A percentile compares a stretch with the other conserved stretches of the same genome.
Conservation (phyloP, 2,113 vertebrate species). For the Microcebus lehilahytsara region DNA sequence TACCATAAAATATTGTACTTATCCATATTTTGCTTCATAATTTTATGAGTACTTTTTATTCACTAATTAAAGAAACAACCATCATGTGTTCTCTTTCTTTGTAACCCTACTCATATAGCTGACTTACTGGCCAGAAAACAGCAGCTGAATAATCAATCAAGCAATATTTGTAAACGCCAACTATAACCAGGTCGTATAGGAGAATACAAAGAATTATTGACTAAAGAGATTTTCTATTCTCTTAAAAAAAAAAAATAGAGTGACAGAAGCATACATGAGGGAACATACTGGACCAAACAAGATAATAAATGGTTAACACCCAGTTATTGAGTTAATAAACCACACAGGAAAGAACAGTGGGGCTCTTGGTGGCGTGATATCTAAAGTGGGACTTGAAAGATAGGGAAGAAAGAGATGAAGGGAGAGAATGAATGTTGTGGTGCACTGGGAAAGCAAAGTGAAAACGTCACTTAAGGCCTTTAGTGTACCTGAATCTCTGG, state of each 20-base stretch:
- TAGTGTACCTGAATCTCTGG: background rate
- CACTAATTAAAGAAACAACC: conserved; percentile 24
- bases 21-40: background rate
- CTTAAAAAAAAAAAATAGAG: background rate
- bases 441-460: background rate
- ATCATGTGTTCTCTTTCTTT: background rate
- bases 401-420: background rate
- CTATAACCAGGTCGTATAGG: background rate
- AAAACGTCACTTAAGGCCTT: background rate
- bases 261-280: background rate
- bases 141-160: background rate
- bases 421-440: background rate
- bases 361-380: background rate
- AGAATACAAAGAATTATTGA: background rate
- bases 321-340: background rate
- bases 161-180: background rate
- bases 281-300: background rate
- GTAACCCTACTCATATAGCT: background rate
- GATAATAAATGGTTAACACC: background rate
- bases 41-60: background rate
- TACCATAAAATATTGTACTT: background rate
- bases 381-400: background rate
- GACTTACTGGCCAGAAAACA: background rate
- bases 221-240: background rate
- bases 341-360: background rate